Percentiles rank a stretch among this genome's conserved stretches.
These are phyloP conservation scores for Chironomus tepperi DNA, from an alignment of 1,140 invertebrate species.

Conservation along the genomic window DNA sequence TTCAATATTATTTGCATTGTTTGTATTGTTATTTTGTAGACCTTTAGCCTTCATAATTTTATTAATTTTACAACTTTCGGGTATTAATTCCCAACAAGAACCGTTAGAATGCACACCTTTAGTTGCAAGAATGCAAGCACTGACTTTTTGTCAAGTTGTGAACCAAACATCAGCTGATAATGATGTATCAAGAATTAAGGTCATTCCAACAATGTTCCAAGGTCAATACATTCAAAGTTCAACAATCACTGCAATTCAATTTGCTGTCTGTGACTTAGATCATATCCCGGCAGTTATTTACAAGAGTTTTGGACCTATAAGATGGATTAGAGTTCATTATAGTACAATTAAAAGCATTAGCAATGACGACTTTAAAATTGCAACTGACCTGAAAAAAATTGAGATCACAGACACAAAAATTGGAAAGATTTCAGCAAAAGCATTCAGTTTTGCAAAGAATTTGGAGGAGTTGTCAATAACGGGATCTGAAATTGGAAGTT, in stretches of 20 bases:
- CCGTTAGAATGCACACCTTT: neutral
- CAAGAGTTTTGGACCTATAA: neutral
- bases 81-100: neutral
- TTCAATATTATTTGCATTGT: neutral
- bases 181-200: neutral
- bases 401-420: neutral
- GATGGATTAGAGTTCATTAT: neutral
- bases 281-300: neutral
- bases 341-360: neutral
- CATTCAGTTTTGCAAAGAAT: neutral
- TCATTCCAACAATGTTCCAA: neutral
- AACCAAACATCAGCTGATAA: neutral
- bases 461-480: neutral
- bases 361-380: neutral
- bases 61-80: neutral
- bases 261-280: neutral
- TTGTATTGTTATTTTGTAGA: neutral
- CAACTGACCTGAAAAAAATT: neutral
- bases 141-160: neutral
- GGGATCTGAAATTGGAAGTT: neutral
- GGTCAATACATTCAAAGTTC: neutral
- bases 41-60: neutral
- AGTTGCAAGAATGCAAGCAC: neutral
- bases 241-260: neutral
- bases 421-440: neutral